Base-by-base conservation (phyloP, 1,140 invertebrate species). In the Drosophila azteca region DNA sequence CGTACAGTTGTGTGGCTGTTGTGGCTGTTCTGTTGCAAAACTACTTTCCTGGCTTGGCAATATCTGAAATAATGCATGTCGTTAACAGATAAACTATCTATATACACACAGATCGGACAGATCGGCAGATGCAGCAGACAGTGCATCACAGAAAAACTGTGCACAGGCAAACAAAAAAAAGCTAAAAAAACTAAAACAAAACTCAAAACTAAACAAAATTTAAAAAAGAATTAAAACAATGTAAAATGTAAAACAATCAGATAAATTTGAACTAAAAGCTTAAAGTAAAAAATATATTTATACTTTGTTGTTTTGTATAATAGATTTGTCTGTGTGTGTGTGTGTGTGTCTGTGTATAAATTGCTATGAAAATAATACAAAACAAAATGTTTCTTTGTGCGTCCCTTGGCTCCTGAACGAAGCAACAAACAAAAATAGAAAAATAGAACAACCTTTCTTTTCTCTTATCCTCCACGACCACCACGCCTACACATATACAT, bases 21-120 rank as follows among this genome's bases (percentile, higher is more conserved):
- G 31, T 35, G 31, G 66, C 52, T 51, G 43, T 57, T 64, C 62
- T 68, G 66, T 77, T 43, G 66, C 61, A 39, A 24, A 54, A 70
- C 66, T 88, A 88, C 44, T 88, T 88, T 62, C 71, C 79, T 79
- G 83, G 83, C 72, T 87, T 87, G 82, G 82, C 74, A 67, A 85
- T 75, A 87, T 85, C 82, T 85, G 82, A 87, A 85, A 85, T 76
- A 75, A 74, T 80, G 77, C 72, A 84, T 79, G 68, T 68, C 62
- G 59, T 79, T 39, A 52, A 43, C 51, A 57, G 39, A 45, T 69
- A 62, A 26, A 59, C 59, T 39, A 26, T 43, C 39, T 65, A 51
- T 39, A 39, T 66, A 51, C 48, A 67, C 9, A 64, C 63, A 49
- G 58, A 63, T 39, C 8, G 57, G 9, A 35, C 31, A 35, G 35